Percentiles rank a stretch among this genome's conserved stretches.
phyloP scores from a whole-genome alignment of 2,113 vertebrate genomes.

The Oenanthe melanoleuca region DNA sequence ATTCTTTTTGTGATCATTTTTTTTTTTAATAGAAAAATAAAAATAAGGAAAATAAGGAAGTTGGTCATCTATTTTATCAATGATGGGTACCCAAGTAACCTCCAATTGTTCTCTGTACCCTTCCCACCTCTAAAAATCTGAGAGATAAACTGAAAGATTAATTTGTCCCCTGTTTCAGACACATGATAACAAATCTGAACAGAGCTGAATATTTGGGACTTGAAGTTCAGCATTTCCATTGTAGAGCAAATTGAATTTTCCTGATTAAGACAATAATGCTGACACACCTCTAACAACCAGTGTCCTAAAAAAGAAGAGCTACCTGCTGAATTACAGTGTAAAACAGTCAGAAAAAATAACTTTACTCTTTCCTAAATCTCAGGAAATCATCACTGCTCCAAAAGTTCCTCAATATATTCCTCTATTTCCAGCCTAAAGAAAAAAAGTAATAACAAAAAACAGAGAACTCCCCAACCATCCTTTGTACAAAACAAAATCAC shows the following conservation, averaged over 20 bases:
- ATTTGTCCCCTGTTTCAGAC: not conserved
- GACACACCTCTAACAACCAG: not conserved
- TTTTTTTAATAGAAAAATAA: not conserved
- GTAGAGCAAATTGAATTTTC: not conserved
- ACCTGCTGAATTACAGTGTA: not conserved
- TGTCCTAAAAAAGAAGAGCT: not conserved
- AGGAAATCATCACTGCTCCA: not conserved
- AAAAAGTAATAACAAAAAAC: not conserved
- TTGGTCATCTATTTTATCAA: not conserved
- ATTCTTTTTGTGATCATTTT: not conserved
- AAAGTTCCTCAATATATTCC: not conserved
- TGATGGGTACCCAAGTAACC: not conserved
- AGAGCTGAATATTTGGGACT: not conserved
- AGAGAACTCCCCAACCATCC: not conserved
- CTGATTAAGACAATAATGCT: not conserved
- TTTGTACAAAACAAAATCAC: not conserved
- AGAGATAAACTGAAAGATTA: not conserved
- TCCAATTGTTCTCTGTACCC: not conserved
- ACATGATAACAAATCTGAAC: not conserved
- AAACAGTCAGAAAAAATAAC: not conserved
- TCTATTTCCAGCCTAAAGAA: not conserved
- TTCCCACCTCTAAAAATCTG: not conserved
- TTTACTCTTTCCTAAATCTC: not conserved
- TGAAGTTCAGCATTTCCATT: not conserved
- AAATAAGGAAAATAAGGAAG: not conserved